Evolutionary conservation across 2,888 invertebrate genomes (phyloP).

Genomic region (Caenorhabditis uteleia): DNA sequence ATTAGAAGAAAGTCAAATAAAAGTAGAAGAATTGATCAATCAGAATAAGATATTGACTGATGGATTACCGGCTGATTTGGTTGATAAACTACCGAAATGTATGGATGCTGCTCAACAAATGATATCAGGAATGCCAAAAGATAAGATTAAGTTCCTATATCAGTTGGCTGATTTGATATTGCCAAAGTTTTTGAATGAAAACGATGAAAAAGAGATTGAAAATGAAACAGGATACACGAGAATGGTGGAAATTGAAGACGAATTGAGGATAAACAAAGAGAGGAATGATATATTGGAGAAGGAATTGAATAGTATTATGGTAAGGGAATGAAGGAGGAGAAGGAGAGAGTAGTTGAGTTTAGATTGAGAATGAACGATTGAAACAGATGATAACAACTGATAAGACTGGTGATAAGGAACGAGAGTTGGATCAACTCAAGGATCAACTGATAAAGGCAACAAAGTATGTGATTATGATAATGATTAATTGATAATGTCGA

Average conservation of each 20-base stretch:
- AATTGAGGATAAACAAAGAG: constrained; percentile 8
- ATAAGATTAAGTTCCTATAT: constrained; percentile 18
- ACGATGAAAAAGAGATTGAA: constrained; percentile 13
- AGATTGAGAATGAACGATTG: constrained; percentile 1
- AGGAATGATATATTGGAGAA: constrained; percentile 15
- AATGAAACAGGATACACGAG: constrained; percentile 17
- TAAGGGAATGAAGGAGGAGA: too few species aligned
- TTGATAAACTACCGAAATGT: constrained; percentile 9
- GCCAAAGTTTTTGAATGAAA: constrained; percentile 15
- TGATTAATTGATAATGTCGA: not conserved
- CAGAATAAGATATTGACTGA: constrained; percentile 33
- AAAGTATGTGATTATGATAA: constrained; percentile 7
- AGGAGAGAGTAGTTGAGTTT: too few species aligned
- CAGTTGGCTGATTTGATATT: constrained; percentile 16
- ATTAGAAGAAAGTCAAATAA: constrained; percentile 13
- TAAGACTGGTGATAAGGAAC: constrained; percentile 54
- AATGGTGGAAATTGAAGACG: constrained; percentile 14
- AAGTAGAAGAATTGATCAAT: constrained; percentile 20
- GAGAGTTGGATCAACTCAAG: constrained; percentile 60
- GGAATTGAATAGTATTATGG: constrained; percentile 16
- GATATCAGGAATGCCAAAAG: constrained; percentile 9
- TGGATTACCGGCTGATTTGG: constrained; percentile 18
- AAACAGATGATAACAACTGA: constrained; percentile 32
- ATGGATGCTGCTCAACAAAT: constrained; percentile 16
- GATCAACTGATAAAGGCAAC: constrained; percentile 43